Conservation (phyloP, 2,888 invertebrate genomes). For the Aplocera efformata region DNA sequence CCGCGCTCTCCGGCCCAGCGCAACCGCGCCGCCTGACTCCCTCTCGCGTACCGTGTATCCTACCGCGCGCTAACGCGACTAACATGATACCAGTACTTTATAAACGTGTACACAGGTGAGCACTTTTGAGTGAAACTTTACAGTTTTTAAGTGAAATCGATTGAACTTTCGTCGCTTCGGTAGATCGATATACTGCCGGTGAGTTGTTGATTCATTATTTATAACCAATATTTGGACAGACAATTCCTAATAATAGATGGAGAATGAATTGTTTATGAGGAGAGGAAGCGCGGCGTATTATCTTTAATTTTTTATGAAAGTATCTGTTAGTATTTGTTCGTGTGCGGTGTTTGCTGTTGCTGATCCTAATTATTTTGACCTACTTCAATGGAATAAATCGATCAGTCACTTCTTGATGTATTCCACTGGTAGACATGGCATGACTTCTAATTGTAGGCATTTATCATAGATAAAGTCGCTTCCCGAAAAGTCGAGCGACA, state of each 20-base stretch:
- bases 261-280: slow-evolving; percentile 32
- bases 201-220: slow-evolving; percentile 53
- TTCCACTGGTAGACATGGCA: slow-evolving; percentile 11
- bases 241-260: slow-evolving; percentile 43
- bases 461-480: slow-evolving; percentile 6
- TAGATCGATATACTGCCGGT: slow-evolving; percentile 60
- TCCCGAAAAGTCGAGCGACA: slow-evolving; percentile 27
- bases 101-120: slow-evolving; percentile 57
- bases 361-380: slow-evolving; percentile 35
- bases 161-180: slow-evolving; percentile 46
- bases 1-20: slow-evolving; percentile 1
- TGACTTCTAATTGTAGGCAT: slow-evolving; percentile 12
- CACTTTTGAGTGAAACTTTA: slow-evolving; percentile 52
- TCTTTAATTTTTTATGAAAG: slow-evolving; percentile 15
- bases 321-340: slow-evolving; percentile 4
- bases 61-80: slow-evolving; percentile 35
- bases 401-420: slow-evolving; percentile 28
- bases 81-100: slow-evolving; percentile 50
- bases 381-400: slow-evolving; percentile 38
- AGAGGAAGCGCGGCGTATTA: slow-evolving; percentile 21
- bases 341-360: slow-evolving; percentile 1
- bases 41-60: slow-evolving; percentile 34
- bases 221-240: slow-evolving; percentile 47
- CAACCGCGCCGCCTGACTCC: slow-evolving; percentile 18
- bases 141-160: slow-evolving; percentile 56